These are phyloP conservation scores for Brachionus sp. DNA, from an alignment of 1,140 invertebrate species.

Conservation along the genomic window DNA sequence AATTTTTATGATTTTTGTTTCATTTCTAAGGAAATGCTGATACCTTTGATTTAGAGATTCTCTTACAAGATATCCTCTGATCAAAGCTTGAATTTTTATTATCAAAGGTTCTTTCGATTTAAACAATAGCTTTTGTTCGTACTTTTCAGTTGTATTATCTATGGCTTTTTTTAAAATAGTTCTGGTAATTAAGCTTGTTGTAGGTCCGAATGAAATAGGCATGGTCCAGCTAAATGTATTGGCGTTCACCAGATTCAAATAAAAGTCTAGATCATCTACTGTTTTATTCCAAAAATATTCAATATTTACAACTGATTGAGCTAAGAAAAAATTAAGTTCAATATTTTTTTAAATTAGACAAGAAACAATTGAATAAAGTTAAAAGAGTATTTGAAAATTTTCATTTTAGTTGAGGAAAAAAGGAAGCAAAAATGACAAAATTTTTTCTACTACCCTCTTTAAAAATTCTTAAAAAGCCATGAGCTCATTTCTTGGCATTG, in stretches of 20 bases:
- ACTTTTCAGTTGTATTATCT: slow-evolving; percentile 54
- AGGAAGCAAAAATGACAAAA: no score
- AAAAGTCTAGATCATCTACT: slow-evolving; percentile 19
- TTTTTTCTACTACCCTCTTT: no score
- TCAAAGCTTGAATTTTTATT: slow-evolving; percentile 64
- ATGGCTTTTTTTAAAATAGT: slow-evolving; percentile 48
- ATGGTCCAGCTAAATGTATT: slow-evolving; percentile 6
- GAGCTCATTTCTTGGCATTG: no score
- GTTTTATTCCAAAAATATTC: slow-evolving; percentile 46
- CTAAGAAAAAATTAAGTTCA: neutral
- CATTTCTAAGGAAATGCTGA: slow-evolving; percentile 62
- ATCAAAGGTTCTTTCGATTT: slow-evolving; percentile 57
- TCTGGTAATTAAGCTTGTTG: neutral
- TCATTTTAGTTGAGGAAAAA: no score
- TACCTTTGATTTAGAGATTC: slow-evolving; percentile 61
- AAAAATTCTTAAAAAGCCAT: no score
- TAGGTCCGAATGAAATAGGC: neutral
- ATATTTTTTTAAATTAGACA: neutral
- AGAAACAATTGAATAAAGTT: neutral
- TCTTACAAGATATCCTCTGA: slow-evolving; percentile 66
- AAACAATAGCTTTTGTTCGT: slow-evolving; percentile 54
- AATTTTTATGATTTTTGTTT: slow-evolving; percentile 64
- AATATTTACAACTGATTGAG: neutral
- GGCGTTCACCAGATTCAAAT: slow-evolving; percentile 5
- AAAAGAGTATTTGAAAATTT: no score